A percentile compares a stretch with the other conserved stretches of the same genome.
phyloP scores from a whole-genome alignment of 2,113 vertebrate genomes.

The Heteronetta atricapilla region DNA sequence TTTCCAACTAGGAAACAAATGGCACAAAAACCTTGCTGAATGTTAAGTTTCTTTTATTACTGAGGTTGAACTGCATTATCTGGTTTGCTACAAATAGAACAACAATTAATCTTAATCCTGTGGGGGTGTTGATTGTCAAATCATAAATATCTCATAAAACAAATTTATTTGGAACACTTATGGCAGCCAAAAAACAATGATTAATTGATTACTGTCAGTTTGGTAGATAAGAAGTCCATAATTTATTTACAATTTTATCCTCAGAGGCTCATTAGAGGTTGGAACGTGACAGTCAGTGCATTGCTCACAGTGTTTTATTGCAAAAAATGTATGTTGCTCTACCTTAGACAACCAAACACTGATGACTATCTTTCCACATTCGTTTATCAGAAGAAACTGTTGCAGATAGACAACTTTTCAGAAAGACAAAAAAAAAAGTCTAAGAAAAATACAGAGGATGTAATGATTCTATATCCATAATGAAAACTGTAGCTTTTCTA shows the following conservation, averaged over 20 bases:
- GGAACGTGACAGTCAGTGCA: not conserved
- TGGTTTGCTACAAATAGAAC: not conserved
- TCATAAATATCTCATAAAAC: constrained; percentile 3
- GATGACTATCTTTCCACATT: not conserved
- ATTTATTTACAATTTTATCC: constrained; percentile 20
- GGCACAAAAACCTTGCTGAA: not conserved
- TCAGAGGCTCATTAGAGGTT: not conserved
- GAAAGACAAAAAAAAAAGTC: not conserved
- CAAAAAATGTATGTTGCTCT: not conserved
- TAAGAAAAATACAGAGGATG: not conserved
- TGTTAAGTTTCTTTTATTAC: not conserved
- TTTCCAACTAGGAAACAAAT: not conserved
- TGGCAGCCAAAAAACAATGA: not conserved
- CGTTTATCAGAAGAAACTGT: not conserved
- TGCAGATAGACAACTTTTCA: not conserved
- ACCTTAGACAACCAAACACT: not conserved
- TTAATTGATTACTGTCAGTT: constrained; percentile 34
- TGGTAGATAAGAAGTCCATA: not conserved
- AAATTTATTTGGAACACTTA: not conserved
- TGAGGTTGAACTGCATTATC: not conserved
- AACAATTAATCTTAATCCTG: constrained; percentile 2
- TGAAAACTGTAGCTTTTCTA: not conserved
- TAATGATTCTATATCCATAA: not conserved
- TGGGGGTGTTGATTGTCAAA: not conserved
- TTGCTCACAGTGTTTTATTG: not conserved